Conservation (phyloP, 2,888 invertebrate species). For the Callinectes sapidus region DNA sequence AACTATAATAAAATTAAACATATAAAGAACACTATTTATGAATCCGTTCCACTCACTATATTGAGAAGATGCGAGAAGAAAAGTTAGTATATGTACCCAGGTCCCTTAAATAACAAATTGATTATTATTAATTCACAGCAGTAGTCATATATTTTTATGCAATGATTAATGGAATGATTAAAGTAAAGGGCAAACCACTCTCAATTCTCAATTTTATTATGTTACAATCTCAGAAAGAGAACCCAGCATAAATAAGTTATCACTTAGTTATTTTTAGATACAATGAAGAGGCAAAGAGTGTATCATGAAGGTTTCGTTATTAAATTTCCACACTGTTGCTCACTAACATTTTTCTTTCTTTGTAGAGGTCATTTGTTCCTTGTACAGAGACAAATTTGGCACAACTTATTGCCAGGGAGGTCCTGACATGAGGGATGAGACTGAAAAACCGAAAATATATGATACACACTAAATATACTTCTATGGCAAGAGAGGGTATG, state of each 20-base stretch:
- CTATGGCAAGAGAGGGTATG: not conserved
- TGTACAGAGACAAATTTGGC: not conserved
- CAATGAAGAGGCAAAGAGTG: not conserved
- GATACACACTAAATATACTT: not conserved
- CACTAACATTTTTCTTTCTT: not conserved
- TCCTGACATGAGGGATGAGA: not conserved
- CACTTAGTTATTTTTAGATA: not conserved
- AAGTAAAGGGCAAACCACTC: no score
- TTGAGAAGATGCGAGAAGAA: no score
- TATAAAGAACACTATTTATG: no score
- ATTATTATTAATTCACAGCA: no score
- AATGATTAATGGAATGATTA: no score
- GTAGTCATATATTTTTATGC: no score
- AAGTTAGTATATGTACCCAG: no score
- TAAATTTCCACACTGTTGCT: not conserved
- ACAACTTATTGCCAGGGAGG: not conserved
- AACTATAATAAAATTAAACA: no score
- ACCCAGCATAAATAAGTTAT: not conserved
- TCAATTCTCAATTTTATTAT: no score
- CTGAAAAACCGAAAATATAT: not conserved
- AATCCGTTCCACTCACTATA: no score
- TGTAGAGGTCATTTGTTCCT: not conserved
- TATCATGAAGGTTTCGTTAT: not conserved
- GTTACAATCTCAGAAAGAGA: not conserved
- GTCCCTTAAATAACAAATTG: no score